Base-by-base conservation (phyloP, 2,888 invertebrate genomes). In the Strigamia maritima region DNA sequence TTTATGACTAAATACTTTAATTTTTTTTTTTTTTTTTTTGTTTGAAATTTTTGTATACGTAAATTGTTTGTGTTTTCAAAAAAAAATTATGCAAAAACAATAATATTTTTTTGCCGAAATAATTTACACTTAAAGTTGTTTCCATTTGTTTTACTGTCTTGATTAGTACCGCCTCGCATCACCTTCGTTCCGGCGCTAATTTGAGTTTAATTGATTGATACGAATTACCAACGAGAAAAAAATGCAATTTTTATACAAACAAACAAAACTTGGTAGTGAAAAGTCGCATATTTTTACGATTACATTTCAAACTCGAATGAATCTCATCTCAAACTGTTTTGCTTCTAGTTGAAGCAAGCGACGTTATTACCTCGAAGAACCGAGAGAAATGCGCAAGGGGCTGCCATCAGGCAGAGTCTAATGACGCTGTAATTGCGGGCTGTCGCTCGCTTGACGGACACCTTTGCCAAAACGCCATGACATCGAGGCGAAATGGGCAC, bases 361-460 rank as follows among this genome's bases (percentile, higher is more conserved):
- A 26, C 16, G 70, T 70, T 70, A 70, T 70, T 70, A 70, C 70
- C 70, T 26, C 70, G 24, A 28, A 28, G n/a, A 28, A 54, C 22
- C 54, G 19, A 54, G 19, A 54, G n/a, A 70, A 70, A 70, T 28
- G 70, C 70, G 28, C 70, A 28, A 70, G 70, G 31, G 75, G 22
- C 75, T 8, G 14, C 75, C 35, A 38, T 75, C 75, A 35, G 19
- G 35, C 75, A 40, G 38, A 38, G 75, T 75, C 38, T 75, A 75
- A 75, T 75, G 75, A 75, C 75, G 75, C 75, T 75, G 38, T 75
- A 75, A 75, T 75, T 75, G 75, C 38, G 40, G 75, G 75, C 75
- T 75, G 75, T 75, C 75, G 75, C 38, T 40, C 38, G 38, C 75
- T 35, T 40, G 35, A 75, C 75, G 40, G 75, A 38, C 75, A 35